These are phyloP conservation scores for Cyphomyrmex costatus DNA, from an alignment of 1,140 invertebrate species.

Conservation along the genomic window DNA sequence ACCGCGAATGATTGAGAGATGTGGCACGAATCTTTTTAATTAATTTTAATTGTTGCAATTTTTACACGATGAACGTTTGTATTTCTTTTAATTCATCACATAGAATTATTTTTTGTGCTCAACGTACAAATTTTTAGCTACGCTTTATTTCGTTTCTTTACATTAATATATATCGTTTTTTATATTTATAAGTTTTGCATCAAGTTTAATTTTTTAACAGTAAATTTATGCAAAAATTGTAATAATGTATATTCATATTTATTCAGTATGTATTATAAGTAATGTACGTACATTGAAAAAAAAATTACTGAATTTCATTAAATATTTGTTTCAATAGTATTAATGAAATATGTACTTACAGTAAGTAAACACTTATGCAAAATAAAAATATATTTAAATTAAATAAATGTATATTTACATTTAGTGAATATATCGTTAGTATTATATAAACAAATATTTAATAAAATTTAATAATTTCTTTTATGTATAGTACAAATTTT, in stretches of 20 bases:
- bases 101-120: not conserved
- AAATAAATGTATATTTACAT: too few relatives aligned
- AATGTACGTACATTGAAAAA: too few relatives aligned
- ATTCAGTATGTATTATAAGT: not conserved
- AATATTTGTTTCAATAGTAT: too few relatives aligned
- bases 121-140: not conserved
- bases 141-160: not conserved
- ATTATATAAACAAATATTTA: too few relatives aligned
- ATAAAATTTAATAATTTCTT: too few relatives aligned
- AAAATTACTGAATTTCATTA: too few relatives aligned
- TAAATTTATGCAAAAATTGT: slow-evolving; percentile 19
- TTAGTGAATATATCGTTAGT: too few relatives aligned
- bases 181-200: not conserved
- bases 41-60: not conserved
- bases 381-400: too few relatives aligned
- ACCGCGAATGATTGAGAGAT: not conserved
- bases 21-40: not conserved
- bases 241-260: not conserved
- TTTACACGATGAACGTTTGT: not conserved
- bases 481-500: too few relatives aligned
- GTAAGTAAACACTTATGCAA: too few relatives aligned
- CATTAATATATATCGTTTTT: not conserved
- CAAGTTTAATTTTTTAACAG: not conserved
- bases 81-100: not conserved
- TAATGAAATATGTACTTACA: too few relatives aligned